Percentiles rank a stretch among this genome's conserved stretches.
Evolutionary conservation across 2,113 vertebrate genomes (phyloP).

Genomic region (Uria aalge): DNA sequence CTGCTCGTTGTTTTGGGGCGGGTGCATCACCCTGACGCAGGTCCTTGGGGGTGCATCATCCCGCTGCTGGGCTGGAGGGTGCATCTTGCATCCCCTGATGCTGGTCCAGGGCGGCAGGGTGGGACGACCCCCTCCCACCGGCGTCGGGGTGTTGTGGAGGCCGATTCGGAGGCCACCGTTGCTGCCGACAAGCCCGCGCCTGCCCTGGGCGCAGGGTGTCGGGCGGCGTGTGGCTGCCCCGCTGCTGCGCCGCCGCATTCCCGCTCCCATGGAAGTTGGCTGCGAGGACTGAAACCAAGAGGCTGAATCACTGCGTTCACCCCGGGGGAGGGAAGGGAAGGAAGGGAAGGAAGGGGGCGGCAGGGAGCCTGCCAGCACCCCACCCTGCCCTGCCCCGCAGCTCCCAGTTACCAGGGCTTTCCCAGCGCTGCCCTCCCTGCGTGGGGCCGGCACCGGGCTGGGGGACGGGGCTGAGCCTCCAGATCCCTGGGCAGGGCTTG

Average conservation of each 20-base stretch:
- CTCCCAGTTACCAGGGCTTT: background rate
- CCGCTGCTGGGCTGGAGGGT: background rate
- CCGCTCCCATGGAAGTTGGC: slow-evolving; percentile 5
- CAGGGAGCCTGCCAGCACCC: background rate
- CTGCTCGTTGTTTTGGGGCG: background rate
- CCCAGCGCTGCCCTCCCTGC: background rate
- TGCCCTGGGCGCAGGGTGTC: background rate
- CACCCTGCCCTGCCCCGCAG: background rate
- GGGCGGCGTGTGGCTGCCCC: background rate
- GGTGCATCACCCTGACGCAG: background rate
- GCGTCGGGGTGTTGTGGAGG: rapidly evolving
- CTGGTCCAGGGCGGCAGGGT: background rate
- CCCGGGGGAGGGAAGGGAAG: background rate
- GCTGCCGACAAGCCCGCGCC: background rate
- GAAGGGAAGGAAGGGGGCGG: background rate
- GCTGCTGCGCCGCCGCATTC: background rate
- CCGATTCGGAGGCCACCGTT: rapidly evolving
- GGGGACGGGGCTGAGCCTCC: background rate
- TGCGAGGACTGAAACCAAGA: slow-evolving; percentile 54
- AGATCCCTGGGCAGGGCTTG: rapidly evolving
- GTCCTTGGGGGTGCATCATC: background rate
- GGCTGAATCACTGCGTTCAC: slow-evolving; percentile 58
- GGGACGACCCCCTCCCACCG: background rate
- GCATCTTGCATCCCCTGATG: rapidly evolving
- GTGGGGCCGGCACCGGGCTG: rapidly evolving